Evolutionary conservation across 2,113 vertebrate genomes (phyloP).

Genomic region (Nothoprocta perdicaria): DNA sequence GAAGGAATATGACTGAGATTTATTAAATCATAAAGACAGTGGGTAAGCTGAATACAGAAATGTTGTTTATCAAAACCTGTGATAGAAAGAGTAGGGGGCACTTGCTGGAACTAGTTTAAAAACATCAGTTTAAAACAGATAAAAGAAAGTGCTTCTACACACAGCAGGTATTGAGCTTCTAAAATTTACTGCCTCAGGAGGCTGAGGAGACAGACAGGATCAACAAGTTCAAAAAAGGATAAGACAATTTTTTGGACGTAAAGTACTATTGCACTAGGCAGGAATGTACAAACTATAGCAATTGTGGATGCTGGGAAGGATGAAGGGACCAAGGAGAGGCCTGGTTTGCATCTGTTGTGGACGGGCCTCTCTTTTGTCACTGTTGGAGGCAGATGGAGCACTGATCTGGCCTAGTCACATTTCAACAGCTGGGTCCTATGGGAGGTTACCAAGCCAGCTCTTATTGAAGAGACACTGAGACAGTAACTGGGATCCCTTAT

Average conservation of each 20-base stretch:
- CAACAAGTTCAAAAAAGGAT: background rate
- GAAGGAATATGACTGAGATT: background rate
- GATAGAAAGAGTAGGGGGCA: background rate
- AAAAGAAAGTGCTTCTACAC: constrained; percentile 17
- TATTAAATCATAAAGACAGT: background rate
- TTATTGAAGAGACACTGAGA: background rate
- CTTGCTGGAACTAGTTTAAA: constrained; percentile 2
- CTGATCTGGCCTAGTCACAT: background rate
- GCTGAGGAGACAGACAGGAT: background rate
- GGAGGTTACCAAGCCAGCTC: background rate
- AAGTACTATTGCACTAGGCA: background rate
- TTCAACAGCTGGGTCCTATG: background rate
- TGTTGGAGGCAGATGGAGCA: background rate
- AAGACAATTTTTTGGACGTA: background rate
- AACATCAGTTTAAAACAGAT: background rate
- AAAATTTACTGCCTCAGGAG: background rate
- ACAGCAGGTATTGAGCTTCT: constrained; percentile 22
- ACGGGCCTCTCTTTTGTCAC: background rate
- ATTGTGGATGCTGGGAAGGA: background rate
- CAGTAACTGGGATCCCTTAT: background rate
- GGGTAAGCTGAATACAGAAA: background rate
- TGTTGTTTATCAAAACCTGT: background rate
- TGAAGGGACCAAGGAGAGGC: background rate
- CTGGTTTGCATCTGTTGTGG: background rate
- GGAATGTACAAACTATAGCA: background rate